Evolutionary conservation across 2,888 invertebrate species (phyloP), one percentile per base, ranked within the genome.

Genomic region (Campoletis raptor): DNA sequence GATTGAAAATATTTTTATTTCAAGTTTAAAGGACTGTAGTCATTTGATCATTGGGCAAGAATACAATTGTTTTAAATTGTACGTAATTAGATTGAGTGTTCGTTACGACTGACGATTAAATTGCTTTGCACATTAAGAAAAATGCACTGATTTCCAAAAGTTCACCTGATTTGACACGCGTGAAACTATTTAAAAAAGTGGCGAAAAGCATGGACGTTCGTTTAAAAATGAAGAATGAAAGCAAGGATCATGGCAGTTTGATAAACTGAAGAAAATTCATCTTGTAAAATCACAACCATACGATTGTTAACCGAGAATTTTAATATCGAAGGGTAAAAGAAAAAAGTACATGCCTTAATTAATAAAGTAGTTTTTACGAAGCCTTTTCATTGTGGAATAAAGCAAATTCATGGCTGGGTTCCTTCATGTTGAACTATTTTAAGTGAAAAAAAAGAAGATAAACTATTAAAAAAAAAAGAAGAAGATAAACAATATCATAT

Each of bases 381-480:
- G 61, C 30, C 61, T 61, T 61, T 15, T 61, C 5, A 61, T 61
- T 61, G 61, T 30, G 61, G 30, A 15, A 30, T 15, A 2, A 15
- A 61, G 61, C 61, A 10, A 61, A 61, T 61, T 30, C 61, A 15
- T 30, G 61, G 61, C 61, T 61, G 61, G 61, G 61, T 61, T 61
- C 61, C 61, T 30, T 30, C 61, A 15, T 15, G 30, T 61, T 61
- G 61, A 57, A 57, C 57, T 57, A 57, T 15, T 61, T 30, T 61
- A 61, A 61, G 61, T 15, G 30, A 61, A 30, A 61, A 61, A 61
- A 30, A 61, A 61, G 30, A 61, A 61, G 30, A 61, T 61, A 61
- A 30, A 12, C 15, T 61, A 30, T 15, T 61, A 15, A 61, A 30
- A 61, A 30, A 30, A 61, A 30, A 61, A 61, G 15, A 67, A 64